These are phyloP conservation scores for Trichomalopsis sarcophagae DNA, from an alignment of 1,140 invertebrate genomes.

Conservation along the genomic window DNA sequence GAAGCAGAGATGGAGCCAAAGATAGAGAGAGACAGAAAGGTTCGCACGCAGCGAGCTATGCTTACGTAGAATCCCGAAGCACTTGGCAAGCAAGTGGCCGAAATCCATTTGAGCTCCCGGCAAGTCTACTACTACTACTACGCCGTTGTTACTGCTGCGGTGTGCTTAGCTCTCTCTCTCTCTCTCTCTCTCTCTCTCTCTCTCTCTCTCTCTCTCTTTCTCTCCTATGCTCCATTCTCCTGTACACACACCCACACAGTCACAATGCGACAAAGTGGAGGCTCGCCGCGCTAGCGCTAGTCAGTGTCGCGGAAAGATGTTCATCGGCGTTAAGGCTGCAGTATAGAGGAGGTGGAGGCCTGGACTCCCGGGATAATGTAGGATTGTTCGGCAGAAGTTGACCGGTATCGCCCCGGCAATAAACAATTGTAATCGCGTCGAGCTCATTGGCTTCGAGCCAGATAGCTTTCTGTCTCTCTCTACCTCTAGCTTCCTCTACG, in stretches of 20 bases:
- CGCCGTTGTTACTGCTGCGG: constrained; percentile 1
- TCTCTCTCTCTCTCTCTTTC: background rate
- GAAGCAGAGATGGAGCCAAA: background rate
- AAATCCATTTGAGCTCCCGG: constrained; percentile 51
- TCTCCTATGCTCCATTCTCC: background rate
- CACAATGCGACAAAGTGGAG: constrained; percentile 7
- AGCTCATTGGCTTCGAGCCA: constrained; percentile 46
- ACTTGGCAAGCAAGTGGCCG: constrained; percentile 42
- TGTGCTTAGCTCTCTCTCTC: constrained; percentile 26
- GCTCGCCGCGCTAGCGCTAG: constrained; percentile 36
- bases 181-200: constrained; percentile 8
- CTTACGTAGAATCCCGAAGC: background rate
- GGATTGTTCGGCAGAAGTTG: constrained; percentile 63
- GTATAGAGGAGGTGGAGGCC: constrained; percentile 2
- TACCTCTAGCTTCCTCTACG: too few relatives aligned
- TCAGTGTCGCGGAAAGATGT: constrained; percentile 66
- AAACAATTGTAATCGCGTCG: constrained; percentile 67
- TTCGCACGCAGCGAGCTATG: background rate
- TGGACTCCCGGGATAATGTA: constrained; percentile 57
- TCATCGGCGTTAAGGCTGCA: constrained; percentile 59
- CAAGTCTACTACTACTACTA: constrained; percentile 16
- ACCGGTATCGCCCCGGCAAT: constrained; percentile 63
- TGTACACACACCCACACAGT: background rate
- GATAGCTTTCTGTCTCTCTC: background rate
- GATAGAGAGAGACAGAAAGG: background rate